Conservation (phyloP, 2,797 vertebrate species). For the Syngnathus acus region DNA sequence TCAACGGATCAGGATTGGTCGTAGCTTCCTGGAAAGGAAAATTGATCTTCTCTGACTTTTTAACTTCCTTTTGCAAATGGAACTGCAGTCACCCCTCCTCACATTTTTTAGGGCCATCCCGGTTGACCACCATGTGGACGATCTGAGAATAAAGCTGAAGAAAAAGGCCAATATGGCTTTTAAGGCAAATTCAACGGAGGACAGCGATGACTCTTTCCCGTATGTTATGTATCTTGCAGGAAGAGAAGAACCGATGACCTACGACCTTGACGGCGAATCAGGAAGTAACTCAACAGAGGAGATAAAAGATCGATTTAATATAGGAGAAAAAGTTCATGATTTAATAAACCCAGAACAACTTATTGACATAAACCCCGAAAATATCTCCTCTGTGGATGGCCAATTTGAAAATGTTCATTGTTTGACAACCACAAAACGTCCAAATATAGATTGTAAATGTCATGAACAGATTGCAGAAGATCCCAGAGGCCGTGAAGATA, state of each 20-base stretch:
- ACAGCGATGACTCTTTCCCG: constrained; percentile 7
- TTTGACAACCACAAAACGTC: background rate
- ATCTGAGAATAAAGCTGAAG: constrained; percentile 13
- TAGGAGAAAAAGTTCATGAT: constrained; percentile 8
- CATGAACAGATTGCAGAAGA: background rate
- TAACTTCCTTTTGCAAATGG: constrained; percentile 39
- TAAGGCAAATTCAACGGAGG: constrained; percentile 9
- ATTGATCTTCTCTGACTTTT: constrained; percentile 50
- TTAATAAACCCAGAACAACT: constrained; percentile 11
- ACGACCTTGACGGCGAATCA: constrained; percentile 31
- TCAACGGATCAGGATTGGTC: too few relatives aligned
- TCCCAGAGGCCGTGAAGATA: background rate
- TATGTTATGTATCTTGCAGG: constrained; percentile 11
- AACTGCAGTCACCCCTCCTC: constrained; percentile 63
- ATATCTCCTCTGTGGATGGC: constrained; percentile 1
- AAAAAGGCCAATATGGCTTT: constrained; percentile 16
- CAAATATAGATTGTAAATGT: constrained; percentile 7
- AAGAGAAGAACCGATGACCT: constrained; percentile 16
- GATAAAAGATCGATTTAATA: constrained; percentile 23
- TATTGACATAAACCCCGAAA: background rate
- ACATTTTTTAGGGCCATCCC: constrained; percentile 63
- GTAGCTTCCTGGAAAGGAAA: too few relatives aligned
- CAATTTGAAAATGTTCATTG: constrained; percentile 6
- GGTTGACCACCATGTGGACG: constrained; percentile 23
- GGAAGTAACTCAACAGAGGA: constrained; percentile 66